Conservation (phyloP, 2,888 invertebrate species). For the Thera obeliscata region DNA sequence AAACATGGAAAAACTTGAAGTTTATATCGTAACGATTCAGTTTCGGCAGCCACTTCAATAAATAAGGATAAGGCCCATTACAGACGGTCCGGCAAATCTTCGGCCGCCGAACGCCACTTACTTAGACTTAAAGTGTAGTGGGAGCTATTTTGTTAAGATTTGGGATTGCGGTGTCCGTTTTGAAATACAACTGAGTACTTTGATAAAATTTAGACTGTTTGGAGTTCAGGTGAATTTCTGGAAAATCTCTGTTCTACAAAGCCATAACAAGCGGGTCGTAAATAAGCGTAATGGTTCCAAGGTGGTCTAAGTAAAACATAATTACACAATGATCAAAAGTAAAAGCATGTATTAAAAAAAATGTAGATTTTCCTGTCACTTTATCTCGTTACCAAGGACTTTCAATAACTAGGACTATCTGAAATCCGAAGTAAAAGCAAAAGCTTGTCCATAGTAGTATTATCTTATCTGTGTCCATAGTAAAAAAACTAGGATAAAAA, state of each 20-base stretch:
- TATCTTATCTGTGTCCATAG: too few species aligned
- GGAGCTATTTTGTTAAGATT: conserved; percentile 80
- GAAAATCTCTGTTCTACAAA: neutral
- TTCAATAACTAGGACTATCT: too few species aligned
- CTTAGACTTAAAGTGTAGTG: conserved; percentile 83
- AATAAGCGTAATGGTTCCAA: too few species aligned
- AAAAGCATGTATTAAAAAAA: too few species aligned
- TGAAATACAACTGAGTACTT: conserved; percentile 58
- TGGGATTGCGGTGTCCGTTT: conserved; percentile 76
- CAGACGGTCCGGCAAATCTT: conserved; percentile 84
- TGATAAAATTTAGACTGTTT: conserved; percentile 18
- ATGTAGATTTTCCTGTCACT: too few species aligned
- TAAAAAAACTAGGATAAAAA: too few species aligned
- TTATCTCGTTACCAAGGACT: too few species aligned
- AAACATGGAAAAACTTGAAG: conserved; percentile 62
- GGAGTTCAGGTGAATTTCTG: conserved; percentile 10
- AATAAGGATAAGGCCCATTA: conserved; percentile 84
- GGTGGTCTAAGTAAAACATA: too few species aligned
- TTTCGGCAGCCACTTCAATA: conserved; percentile 73
- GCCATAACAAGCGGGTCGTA: too few species aligned
- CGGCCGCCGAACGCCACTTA: conserved; percentile 82
- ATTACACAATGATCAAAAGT: too few species aligned
- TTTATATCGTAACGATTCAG: conserved; percentile 66
- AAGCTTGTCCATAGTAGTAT: too few species aligned
- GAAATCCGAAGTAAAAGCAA: too few species aligned